Conservation (phyloP, 2,888 invertebrate species). For the Drosophila melanosoma region DNA sequence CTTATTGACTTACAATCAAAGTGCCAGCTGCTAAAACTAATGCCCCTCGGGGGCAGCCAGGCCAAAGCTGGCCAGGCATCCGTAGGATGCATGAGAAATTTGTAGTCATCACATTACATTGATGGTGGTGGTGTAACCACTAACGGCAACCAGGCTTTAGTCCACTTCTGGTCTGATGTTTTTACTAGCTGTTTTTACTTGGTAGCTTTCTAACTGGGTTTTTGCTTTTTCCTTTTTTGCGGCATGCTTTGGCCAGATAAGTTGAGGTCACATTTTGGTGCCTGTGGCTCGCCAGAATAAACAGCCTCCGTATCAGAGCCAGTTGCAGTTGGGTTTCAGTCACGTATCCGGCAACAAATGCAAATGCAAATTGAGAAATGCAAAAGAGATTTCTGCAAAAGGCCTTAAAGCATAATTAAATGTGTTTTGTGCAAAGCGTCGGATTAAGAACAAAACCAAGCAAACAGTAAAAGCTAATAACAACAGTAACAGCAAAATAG, state of each 20-base stretch:
- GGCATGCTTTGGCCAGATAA: conserved; percentile 51
- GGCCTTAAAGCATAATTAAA: conserved; percentile 65
- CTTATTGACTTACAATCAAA: conserved; percentile 73
- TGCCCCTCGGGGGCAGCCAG: conserved; percentile 37
- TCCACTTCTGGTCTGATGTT: conserved; percentile 19
- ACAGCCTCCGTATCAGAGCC: background rate
- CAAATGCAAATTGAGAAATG: conserved; percentile 60
- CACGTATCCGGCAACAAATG: conserved; percentile 50
- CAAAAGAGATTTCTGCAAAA: conserved; percentile 27
- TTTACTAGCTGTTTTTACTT: background rate
- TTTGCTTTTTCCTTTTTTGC: conserved; percentile 24
- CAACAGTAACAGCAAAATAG: conserved; percentile 20
- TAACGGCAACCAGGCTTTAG: conserved; percentile 2
- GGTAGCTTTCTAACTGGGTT: conserved; percentile 24
- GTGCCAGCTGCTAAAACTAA: conserved; percentile 36
- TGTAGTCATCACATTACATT: conserved; percentile 52
- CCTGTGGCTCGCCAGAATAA: conserved; percentile 17
- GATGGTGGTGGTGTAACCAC: conserved; percentile 14
- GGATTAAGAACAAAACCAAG: conserved; percentile 58
- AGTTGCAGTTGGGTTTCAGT: conserved; percentile 19
- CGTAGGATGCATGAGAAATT: conserved; percentile 49
- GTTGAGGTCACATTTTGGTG: conserved; percentile 34
- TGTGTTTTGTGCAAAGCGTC: conserved; percentile 38
- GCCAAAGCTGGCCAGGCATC: conserved; percentile 16
- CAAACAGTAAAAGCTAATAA: conserved; percentile 12